Percentiles rank a stretch among this genome's conserved stretches.
Evolutionary conservation across 2,797 vertebrate species (phyloP).

Genomic region (Atherinosoma microstoma): DNA sequence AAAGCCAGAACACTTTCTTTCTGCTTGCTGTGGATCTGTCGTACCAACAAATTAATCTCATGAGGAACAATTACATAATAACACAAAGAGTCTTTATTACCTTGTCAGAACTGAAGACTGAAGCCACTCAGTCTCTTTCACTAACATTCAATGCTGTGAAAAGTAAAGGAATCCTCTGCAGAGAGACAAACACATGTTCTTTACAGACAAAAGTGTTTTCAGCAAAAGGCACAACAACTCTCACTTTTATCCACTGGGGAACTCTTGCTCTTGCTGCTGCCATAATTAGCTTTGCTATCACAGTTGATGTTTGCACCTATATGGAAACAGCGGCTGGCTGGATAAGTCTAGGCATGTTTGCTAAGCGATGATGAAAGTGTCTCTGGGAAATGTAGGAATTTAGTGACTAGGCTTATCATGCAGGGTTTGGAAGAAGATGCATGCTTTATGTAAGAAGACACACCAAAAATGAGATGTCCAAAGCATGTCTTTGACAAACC

Average conservation of each 20-base stretch:
- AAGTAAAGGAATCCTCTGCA: constrained; percentile 16
- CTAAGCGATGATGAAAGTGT: constrained; percentile 25
- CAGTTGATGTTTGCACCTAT: background rate
- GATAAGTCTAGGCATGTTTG: constrained; percentile 57
- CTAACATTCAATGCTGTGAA: constrained; percentile 28
- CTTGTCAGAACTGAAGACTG: background rate
- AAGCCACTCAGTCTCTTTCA: no score
- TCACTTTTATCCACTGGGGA: background rate
- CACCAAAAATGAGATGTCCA: no score
- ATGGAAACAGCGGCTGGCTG: constrained; percentile 15
- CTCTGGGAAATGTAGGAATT: constrained; percentile 63
- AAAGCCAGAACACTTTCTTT: background rate
- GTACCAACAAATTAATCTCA: background rate
- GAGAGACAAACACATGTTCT: constrained; percentile 7
- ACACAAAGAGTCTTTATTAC: background rate
- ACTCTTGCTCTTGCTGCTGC: background rate
- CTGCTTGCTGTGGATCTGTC: background rate
- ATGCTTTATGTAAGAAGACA: no score
- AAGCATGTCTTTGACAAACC: no score
- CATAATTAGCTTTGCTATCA: constrained; percentile 31
- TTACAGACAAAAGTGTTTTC: background rate
- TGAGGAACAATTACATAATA: background rate
- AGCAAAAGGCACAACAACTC: constrained; percentile 11
- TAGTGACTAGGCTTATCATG: background rate
- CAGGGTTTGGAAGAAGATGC: background rate